Percentiles rank a stretch among this genome's conserved stretches.
Conservation (phyloP, 2,888 invertebrate genomes). For the Teleogryllus oceanicus region DNA sequence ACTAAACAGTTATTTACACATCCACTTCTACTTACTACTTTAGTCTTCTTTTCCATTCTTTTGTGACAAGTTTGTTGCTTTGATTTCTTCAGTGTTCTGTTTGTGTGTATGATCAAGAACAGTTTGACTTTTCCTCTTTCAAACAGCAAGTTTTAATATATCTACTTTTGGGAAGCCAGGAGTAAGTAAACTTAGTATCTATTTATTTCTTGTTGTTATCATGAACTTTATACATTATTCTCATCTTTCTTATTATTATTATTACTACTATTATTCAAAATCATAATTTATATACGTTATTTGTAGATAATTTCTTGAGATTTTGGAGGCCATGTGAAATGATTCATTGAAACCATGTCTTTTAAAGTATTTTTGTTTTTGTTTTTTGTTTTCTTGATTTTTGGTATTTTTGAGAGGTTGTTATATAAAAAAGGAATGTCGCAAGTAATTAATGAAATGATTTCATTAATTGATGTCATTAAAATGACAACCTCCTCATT, state of each 20-base stretch:
- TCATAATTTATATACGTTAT: too few relatives aligned
- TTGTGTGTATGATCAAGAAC: background rate
- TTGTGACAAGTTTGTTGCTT: slow-evolving; percentile 9
- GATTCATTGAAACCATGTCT: too few relatives aligned
- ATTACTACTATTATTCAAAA: too few relatives aligned
- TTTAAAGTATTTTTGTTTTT: too few relatives aligned
- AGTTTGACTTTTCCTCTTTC: slow-evolving; percentile 9
- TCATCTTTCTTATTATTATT: background rate
- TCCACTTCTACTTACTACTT: background rate
- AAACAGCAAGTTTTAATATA: background rate
- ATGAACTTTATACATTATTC: background rate
- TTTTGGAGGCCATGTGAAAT: too few relatives aligned
- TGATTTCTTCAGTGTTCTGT: slow-evolving; percentile 7
- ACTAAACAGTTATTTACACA: background rate
- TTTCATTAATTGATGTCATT: too few relatives aligned
- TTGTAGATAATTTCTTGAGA: too few relatives aligned
- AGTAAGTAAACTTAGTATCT: background rate
- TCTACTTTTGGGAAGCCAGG: background rate
- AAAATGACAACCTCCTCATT: too few relatives aligned
- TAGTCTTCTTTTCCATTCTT: background rate
- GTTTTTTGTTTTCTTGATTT: too few relatives aligned
- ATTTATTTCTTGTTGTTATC: background rate
- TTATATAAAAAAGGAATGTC: too few relatives aligned
- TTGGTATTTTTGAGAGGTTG: too few relatives aligned
- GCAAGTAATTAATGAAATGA: too few relatives aligned